Evolutionary conservation across 2,797 vertebrate species (phyloP).

Genomic region (Malurus splendens): DNA sequence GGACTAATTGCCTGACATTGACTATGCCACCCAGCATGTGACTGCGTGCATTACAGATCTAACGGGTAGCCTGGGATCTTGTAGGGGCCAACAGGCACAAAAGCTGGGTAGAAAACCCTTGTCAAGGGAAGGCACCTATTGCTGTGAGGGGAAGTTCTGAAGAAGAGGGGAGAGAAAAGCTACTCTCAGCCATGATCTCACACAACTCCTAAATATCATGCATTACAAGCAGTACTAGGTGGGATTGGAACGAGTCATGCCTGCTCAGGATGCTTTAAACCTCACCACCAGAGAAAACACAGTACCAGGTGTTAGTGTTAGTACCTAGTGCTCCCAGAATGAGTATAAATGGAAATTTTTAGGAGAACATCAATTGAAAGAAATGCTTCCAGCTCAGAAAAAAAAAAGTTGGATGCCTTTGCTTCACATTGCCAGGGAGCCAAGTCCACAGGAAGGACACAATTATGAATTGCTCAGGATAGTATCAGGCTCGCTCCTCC

Average conservation of each 20-base stretch:
- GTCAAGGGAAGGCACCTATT: neutral
- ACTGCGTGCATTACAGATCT: neutral
- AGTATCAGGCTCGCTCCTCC: neutral
- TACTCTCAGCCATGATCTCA: neutral
- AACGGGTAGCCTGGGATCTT: accelerated
- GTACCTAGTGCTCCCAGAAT: neutral
- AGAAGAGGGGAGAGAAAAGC: neutral
- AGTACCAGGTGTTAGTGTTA: neutral
- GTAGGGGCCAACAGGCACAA: neutral
- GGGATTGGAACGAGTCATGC: neutral
- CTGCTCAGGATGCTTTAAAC: neutral
- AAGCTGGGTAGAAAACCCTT: neutral
- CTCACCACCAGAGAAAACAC: neutral
- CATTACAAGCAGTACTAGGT: neutral
- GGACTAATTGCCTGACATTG: neutral
- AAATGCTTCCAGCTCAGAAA: neutral
- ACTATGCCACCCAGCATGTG: neutral
- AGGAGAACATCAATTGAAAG: neutral
- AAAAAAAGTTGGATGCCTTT: neutral
- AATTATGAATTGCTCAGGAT: neutral
- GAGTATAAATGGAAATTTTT: neutral
- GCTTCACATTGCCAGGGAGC: neutral
- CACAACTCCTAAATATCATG: neutral
- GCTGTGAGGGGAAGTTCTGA: neutral
- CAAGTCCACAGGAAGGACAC: neutral